Evolutionary conservation across 2,888 invertebrate genomes (phyloP).

Genomic region (Eumerus sabulonum): DNA sequence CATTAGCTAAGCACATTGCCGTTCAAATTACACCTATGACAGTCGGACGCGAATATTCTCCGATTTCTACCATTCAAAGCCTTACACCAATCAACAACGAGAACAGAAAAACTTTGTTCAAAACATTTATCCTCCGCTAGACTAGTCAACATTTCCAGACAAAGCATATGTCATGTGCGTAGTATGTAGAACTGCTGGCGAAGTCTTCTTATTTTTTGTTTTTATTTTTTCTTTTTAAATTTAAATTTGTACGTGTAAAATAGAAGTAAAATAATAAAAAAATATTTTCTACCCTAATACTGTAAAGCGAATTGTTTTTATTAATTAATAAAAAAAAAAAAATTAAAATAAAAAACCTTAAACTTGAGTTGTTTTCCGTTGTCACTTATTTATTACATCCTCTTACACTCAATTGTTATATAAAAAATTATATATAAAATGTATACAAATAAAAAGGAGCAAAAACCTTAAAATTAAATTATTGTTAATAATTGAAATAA

Average conservation of each 20-base stretch:
- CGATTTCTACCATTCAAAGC: too few species aligned
- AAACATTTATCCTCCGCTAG: too few species aligned
- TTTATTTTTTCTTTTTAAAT: conserved; percentile 25
- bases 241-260: conserved; percentile 2
- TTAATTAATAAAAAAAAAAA: conserved; percentile 22
- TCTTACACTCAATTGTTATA: conserved; percentile 32
- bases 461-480: neutral
- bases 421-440: conserved; percentile 34
- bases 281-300: conserved; percentile 54
- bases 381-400: conserved; percentile 22
- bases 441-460: neutral
- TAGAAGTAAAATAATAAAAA: conserved; percentile 17
- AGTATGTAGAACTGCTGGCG: neutral
- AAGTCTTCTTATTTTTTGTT: conserved; percentile 16
- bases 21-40: neutral
- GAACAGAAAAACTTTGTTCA: too few species aligned
- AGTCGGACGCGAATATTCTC: too few species aligned
- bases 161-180: neutral
- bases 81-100: too few species aligned
- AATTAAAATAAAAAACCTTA: conserved; percentile 59
- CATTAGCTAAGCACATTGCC: conserved; percentile 1
- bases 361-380: conserved; percentile 35
- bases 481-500: conserved; percentile 9
- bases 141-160: conserved; percentile 24
- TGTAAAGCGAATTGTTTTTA: conserved; percentile 55